A percentile compares a stretch with the other conserved stretches of the same genome.
Conservation (phyloP, 2,888 invertebrate genomes). For the Augiades crinisus region DNA sequence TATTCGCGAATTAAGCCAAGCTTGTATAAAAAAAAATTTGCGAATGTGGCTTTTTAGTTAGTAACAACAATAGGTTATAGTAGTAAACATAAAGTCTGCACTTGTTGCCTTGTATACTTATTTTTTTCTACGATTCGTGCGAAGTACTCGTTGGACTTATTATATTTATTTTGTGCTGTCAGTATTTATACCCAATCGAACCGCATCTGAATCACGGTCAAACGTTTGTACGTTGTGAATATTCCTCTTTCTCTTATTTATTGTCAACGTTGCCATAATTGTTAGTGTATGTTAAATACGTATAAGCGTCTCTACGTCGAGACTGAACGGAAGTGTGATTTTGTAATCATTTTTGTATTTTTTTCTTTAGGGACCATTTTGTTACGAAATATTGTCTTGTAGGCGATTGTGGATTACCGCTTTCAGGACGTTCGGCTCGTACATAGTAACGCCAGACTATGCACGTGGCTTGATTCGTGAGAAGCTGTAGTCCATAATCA, state of each 20-base stretch:
- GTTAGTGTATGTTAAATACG: conserved; percentile 79
- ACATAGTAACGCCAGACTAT: conserved; percentile 65
- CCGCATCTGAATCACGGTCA: conserved; percentile 11
- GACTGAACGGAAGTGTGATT: conserved; percentile 69
- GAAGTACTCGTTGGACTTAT: conserved; percentile 52
- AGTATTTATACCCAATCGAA: conserved; percentile 43
- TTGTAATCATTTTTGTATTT: conserved; percentile 64
- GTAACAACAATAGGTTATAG: conserved; percentile 66
- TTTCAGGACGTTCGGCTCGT: conserved; percentile 43
- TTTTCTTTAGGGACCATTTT: conserved; percentile 78
- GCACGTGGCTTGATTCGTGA: conserved; percentile 38
- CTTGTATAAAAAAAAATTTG: conserved; percentile 63
- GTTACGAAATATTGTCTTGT: conserved; percentile 57
- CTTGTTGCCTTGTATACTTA: conserved; percentile 78
- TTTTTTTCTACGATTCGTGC: conserved; percentile 68
- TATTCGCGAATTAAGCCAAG: conserved; percentile 75
- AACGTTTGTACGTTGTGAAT: conserved; percentile 58
- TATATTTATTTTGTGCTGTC: conserved; percentile 70
- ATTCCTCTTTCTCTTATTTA: conserved; percentile 70
- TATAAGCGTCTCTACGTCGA: conserved; percentile 66
- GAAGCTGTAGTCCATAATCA: conserved; percentile 45
- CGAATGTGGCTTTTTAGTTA: conserved; percentile 74
- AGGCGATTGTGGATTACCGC: conserved; percentile 45
- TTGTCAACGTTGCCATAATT: conserved; percentile 81
- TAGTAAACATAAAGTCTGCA: conserved; percentile 80